Base-by-base conservation (phyloP, 2,113 vertebrate species). In the Nanger granti region DNA sequence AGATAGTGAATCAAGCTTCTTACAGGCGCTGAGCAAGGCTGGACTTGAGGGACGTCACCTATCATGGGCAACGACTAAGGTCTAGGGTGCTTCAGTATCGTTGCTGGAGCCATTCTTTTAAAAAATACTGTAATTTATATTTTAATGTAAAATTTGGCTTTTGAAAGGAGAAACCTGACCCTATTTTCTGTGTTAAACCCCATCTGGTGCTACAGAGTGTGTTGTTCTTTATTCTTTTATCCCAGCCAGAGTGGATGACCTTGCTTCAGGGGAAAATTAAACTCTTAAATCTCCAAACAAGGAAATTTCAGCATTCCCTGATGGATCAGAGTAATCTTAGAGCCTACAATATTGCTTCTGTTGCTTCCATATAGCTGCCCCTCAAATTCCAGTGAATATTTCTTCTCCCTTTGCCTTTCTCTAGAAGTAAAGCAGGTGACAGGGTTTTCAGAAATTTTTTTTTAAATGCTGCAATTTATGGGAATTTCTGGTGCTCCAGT, bases 11-110 rank as follows among this genome's bases (percentile, higher is more conserved):
- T 80, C 17, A 55, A 69, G n/a, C 37, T 44, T 87, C 44, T 88
- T 62, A 37, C 18, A 28, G 62, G 52, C 54, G 11, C 20, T 3
- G 28, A 52, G 62, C 6, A 3, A 73, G 84, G 62, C 24, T 14
- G 31, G 34, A 15, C 14, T 2, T 9, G 37, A 64, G 59, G 17
- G n/a, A 5, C 20, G 4, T 28, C 60, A 7, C 0, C 0, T 49
- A 2, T 62, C 8, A 18, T 2, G 14, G 41, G 10, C 37, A 22
- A 14, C 9, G 62, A 15, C 18, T 20, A 28, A 34, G 44, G 49
- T 79, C 29, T 4, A 26, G 52, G 64, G 8, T 55, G 59, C 37
- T 69, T 29, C 60, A 22, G 4, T 22, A 22, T 18, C 47, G 4
- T 9, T 14, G 10, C 24, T 89, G 3, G 79, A 11, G 14, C 20